A percentile compares a stretch with the other conserved stretches of the same genome.
Evolutionary conservation across 2,888 invertebrate genomes (phyloP).

Genomic region (Dasypogon diadema): DNA sequence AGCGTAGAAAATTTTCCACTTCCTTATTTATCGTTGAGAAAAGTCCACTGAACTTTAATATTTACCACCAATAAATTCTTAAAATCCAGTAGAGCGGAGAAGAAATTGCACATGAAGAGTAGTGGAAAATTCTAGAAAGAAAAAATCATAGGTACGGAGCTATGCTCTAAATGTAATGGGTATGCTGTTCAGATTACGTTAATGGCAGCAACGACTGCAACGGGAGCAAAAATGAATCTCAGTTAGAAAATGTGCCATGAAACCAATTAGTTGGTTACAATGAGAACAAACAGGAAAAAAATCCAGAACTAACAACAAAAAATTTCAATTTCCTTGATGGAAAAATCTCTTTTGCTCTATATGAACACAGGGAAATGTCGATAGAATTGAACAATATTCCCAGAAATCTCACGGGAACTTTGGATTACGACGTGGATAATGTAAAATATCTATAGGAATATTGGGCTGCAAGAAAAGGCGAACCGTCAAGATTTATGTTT

Average conservation of each 20-base stretch:
- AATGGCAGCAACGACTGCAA: conserved; percentile 29
- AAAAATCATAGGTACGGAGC: background rate
- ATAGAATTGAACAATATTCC: conserved; percentile 37
- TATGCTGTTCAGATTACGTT: background rate
- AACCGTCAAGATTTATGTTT: conserved; percentile 4
- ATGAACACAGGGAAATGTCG: conserved; percentile 15
- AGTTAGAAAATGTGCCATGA: conserved; percentile 39
- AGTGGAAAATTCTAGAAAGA: background rate
- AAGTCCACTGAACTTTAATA: conserved; percentile 12
- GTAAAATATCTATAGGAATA: background rate
- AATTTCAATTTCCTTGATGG: conserved; percentile 46
- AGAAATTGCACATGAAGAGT: conserved; percentile 4
- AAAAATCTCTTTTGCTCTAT: conserved; percentile 12
- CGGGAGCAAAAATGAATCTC: conserved; percentile 32
- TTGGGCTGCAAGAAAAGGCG: background rate
- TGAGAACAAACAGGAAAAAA: background rate
- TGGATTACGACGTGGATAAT: conserved; percentile 4
- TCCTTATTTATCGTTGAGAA: background rate
- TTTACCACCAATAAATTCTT: conserved; percentile 18
- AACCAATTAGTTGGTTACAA: conserved; percentile 36
- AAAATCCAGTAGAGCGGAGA: conserved; percentile 4
- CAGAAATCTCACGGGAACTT: conserved; percentile 7
- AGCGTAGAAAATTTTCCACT: background rate
- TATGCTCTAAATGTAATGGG: background rate
- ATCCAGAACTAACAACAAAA: conserved; percentile 18